phyloP scores from a whole-genome alignment of 2,113 vertebrate species.

The Parus major region DNA sequence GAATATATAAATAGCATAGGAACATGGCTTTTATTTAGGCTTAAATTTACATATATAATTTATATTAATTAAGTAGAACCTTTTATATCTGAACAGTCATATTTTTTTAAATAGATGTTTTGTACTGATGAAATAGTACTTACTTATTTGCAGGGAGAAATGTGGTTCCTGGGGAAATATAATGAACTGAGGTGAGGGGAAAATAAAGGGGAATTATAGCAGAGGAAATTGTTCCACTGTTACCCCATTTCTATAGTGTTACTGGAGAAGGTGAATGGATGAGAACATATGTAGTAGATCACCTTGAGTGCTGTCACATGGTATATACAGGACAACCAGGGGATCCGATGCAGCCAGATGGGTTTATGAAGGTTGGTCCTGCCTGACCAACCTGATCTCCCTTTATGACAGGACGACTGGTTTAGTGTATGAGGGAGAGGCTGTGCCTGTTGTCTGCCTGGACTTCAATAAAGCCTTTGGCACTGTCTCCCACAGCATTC shows the following conservation, averaged over 20 bases:
- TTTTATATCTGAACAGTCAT: neutral
- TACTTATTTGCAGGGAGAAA: neutral
- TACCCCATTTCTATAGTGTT: neutral
- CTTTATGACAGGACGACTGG: fast-evolving
- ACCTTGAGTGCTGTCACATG: fast-evolving
- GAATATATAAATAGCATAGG: neutral
- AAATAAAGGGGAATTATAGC: neutral
- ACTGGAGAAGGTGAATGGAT: neutral
- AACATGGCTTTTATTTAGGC: neutral
- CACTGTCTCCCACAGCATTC: neutral
- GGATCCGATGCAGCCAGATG: neutral
- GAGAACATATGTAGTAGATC: neutral
- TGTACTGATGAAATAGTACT: neutral
- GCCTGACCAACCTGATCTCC: neutral
- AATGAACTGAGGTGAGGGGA: neutral
- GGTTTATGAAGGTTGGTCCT: neutral
- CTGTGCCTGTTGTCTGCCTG: neutral
- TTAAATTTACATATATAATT: neutral
- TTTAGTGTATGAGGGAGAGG: neutral
- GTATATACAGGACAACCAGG: neutral
- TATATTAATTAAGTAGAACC: neutral
- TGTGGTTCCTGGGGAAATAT: neutral
- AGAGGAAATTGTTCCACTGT: neutral
- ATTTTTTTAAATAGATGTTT: neutral
- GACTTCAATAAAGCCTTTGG: neutral